Evolutionary conservation across 1,140 invertebrate genomes (phyloP), one percentile per base, ranked within the genome.

Genomic region (Lerema accius): DNA sequence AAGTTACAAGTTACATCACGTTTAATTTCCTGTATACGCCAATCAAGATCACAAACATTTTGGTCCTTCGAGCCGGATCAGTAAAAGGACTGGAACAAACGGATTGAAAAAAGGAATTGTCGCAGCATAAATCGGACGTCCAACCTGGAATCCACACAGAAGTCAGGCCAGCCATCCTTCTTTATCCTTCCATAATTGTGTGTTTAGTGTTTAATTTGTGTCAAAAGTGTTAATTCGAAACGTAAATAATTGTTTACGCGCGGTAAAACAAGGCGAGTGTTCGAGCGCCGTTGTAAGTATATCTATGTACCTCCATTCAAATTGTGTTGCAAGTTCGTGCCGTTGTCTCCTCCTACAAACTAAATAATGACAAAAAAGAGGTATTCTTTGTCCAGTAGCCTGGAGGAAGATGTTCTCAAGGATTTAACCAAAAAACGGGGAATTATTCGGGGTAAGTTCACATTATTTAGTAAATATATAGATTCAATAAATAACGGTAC

Each of bases 371-470:
- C 46, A 0, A 11, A 46, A 59, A 43, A 46, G 13, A n/a, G 46
- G 7, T 23, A 49, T 9, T 49, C 46, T 49, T 49, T 49, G 4
- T 26, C 14, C 7, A 28, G 14, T 16, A 17, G 42, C 6, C 15
- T 15, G n/a, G 46, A 49, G 13, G 56, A 59, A 16, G 43, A 48
- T 23, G 15, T 58, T 7, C 2, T 59, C 9, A 59, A 35, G 43
- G 56, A 59, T 35, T 48, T 59, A 32, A 59, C 37, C 15, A 59
- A 59, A 23, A 59, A 48, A 39, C 42, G 43, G 28, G 56, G 56
- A 37, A 48, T 59, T 37, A 26, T 59, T 39, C 43, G 56, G 43
- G 56, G 56, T 19, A 60, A 60, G 13, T 60, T 60, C 17, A 60
- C 56, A 13, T 46, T 60, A 26, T 60, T 60, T 17, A 19, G 42